phyloP scores from a whole-genome alignment of 1,140 invertebrate genomes.

The Phenacoccus solenopsis region DNA sequence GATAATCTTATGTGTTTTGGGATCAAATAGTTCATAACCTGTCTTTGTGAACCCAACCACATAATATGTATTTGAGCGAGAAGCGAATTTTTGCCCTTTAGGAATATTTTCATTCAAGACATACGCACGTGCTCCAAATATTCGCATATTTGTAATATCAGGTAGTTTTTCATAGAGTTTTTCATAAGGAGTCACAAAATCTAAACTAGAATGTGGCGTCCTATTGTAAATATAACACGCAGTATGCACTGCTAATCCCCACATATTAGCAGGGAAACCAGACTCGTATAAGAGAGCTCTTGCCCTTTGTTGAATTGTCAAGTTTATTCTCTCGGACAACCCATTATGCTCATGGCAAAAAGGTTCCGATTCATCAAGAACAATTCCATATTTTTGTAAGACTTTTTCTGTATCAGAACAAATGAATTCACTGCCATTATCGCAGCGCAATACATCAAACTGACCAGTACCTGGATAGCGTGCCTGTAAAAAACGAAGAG shows the following conservation, averaged over 20 bases:
- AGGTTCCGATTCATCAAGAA: background rate
- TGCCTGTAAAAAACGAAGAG: background rate
- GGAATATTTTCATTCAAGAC: background rate
- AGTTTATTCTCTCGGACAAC: constrained; percentile 31
- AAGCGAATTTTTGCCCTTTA: background rate
- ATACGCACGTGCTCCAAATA: constrained; percentile 31
- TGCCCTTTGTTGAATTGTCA: constrained; percentile 30
- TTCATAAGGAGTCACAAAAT: constrained; percentile 27
- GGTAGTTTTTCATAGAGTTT: constrained; percentile 29
- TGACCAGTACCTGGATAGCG: background rate
- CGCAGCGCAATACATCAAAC: background rate
- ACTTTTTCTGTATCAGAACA: background rate
- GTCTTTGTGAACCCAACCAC: background rate
- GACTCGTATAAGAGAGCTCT: constrained; percentile 31
- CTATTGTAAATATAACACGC: constrained; percentile 18
- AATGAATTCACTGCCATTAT: constrained; percentile 8
- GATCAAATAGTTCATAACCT: background rate
- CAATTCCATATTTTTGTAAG: constrained; percentile 11
- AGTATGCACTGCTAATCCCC: constrained; percentile 24
- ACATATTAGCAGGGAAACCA: constrained; percentile 29
- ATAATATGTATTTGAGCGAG: background rate
- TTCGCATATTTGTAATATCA: constrained; percentile 27
- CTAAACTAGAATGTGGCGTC: background rate
- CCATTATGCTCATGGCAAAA: constrained; percentile 31
- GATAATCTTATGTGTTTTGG: background rate